Conservation (phyloP, 2,113 vertebrate species). For the Oncorhynchus nerka region DNA sequence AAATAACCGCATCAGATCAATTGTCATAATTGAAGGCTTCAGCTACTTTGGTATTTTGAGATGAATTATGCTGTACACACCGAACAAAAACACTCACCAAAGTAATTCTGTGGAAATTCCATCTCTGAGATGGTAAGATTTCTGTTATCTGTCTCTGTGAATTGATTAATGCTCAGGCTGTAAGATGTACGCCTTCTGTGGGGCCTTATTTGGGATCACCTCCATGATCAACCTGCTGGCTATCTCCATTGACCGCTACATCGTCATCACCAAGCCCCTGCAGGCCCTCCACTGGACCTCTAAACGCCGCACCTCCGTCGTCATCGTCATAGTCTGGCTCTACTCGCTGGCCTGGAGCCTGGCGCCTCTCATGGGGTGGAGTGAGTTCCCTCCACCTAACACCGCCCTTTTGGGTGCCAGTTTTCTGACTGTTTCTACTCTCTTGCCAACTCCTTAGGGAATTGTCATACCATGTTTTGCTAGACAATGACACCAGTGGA, state of each 20-base stretch:
- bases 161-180: constrained; percentile 68
- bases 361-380: constrained; percentile 88
- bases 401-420: neutral
- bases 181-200: constrained; percentile 86
- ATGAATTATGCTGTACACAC: too few relatives aligned
- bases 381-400: constrained; percentile 68
- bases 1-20: neutral
- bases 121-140: neutral
- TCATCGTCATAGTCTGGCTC: constrained; percentile 81
- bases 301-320: constrained; percentile 72
- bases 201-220: constrained; percentile 84
- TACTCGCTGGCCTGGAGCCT: constrained; percentile 85
- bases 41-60: too few relatives aligned
- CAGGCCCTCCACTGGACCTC: constrained; percentile 75
- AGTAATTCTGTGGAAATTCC: neutral
- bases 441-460: neutral
- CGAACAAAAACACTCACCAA: neutral
- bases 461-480: too few relatives aligned
- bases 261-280: constrained; percentile 85
- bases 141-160: neutral
- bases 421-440: neutral
- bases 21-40: too few relatives aligned
- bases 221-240: constrained; percentile 86
- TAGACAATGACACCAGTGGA: too few relatives aligned
- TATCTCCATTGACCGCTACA: constrained; percentile 83